Base-by-base conservation (phyloP, 2,888 invertebrate genomes). In the Elgonia sp. region DNA sequence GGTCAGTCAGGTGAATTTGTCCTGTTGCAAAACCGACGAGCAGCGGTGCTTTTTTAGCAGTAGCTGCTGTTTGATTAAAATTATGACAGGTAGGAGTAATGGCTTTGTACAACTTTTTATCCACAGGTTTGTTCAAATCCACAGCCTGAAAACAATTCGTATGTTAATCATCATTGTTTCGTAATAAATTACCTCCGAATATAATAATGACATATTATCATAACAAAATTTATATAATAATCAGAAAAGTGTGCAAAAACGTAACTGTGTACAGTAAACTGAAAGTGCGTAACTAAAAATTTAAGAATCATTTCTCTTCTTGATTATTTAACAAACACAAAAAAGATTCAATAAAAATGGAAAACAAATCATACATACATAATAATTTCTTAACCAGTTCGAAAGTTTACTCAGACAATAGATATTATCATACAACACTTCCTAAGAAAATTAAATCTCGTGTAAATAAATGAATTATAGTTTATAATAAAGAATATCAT, bases 61-160 rank as follows among this genome's bases (percentile, higher is more conserved):
- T 97, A 93, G 97, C 97, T 75, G 97, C 97, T 90, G 97, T 96
- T 73, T 96, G 96, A 96, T 99, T 99, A 95, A 99, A 99, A 95
- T 99, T 99, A 94, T 99, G 99, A 95, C 99, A 99, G 39, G 99
- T 99, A 20, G 99, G 99, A 95, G 98, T 99, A 76, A 99, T 99
- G 93, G 99, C 99, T 96, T 99, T 99, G 95, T 99, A 99, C 94
- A 99, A 97, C 95, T 99, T 98, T 95, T 99, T 99, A 95, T 99
- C 99, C 91, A 99, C 97, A 60, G 99, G 99, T 95, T 99, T 99
- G 90, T 98, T 98, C 93, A 99, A 96, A 96, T 99, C 99, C 90
- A 98, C 97, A 90, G 98, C 98, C 97, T 98, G 90, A 92, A 93
- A 92, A 92, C 53, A 92, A 63, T 53, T 67, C 53, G 42, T 14